Base-by-base conservation (phyloP, 1,140 invertebrate genomes). In the Pseudomyrmex flavicornis region DNA sequence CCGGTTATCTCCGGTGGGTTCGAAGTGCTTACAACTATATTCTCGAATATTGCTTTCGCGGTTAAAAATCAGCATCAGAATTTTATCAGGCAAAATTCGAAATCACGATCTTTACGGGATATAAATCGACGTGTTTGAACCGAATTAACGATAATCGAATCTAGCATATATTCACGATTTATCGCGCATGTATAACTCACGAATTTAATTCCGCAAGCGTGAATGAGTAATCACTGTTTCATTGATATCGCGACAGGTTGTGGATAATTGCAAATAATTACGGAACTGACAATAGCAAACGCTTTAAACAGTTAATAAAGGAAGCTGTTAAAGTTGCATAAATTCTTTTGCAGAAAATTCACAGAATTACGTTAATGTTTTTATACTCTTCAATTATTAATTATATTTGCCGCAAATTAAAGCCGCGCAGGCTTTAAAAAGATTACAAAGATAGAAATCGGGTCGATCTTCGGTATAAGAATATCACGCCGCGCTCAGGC, bases 361-460 rank as follows among this genome's bases (percentile, higher is more conserved):
- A 2, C 26, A 3, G 26, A 26, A 26, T 35, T 35, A 35, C 35
- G 35, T 35, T 35, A 5, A 35, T 35, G 5, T 35, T 35, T 35
- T 35, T 35, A 35, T 35, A 35, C 35, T 35, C 35, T 35, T 35
- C 35, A 35, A 35, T 35, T 35, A 35, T 35, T 35, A 35, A 35
- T 35, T 35, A 35, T 5, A 35, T 35, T 5, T n/a, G 44, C 2
- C 12, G 48, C 26, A 13, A 22, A n/a, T 12, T 15, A 66, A 87
- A 85, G 35, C 35, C 35, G 35, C 35, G 35, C 35, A 7, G 35
- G 1, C 0, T 5, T 35, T 66, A 74, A 82, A 68, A 83, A 85
- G 72, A 83, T 80, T 85, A 79, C 63, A 82, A 89, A 84, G 74
- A 70, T 83, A 63, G 75, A 65, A 89, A 85, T 44, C 89, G 54